phyloP scores from a whole-genome alignment of 1,140 invertebrate genomes.

The Scaptomyza hsui region DNA sequence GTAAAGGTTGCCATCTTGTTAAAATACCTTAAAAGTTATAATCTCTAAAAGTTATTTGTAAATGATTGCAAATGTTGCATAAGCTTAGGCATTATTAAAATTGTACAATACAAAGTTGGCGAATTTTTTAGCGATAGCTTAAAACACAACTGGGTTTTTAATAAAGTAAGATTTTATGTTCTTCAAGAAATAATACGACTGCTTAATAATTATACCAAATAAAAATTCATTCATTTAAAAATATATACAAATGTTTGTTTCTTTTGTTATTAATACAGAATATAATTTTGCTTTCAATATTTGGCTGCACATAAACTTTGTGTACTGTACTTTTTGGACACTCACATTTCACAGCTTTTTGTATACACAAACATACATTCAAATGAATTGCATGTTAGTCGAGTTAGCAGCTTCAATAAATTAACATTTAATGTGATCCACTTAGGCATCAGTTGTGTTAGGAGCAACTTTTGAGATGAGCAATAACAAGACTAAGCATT shows the following conservation, averaged over 20 bases:
- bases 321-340: too few relatives aligned
- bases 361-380: not conserved
- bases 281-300: too few relatives aligned
- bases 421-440: not conserved
- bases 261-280: too few relatives aligned
- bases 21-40: not conserved
- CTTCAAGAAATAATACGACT: too few relatives aligned
- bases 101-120: not conserved
- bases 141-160: too few relatives aligned
- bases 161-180: too few relatives aligned
- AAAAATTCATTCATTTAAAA: too few relatives aligned
- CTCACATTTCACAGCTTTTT: not conserved
- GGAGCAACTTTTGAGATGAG: slow-evolving; percentile 3
- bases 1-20: not conserved
- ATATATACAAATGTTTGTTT: too few relatives aligned
- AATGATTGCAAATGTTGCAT: not conserved
- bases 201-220: too few relatives aligned
- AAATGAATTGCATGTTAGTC: too few relatives aligned
- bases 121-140: too few relatives aligned
- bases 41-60: not conserved
- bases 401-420: not conserved
- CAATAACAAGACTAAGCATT: not conserved
- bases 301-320: too few relatives aligned
- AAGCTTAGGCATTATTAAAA: not conserved
- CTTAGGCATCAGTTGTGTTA: not conserved